Evolutionary conservation across 2,888 invertebrate species (phyloP), one percentile per base, ranked within the genome.

Genomic region (Eristalinus aeneus): DNA sequence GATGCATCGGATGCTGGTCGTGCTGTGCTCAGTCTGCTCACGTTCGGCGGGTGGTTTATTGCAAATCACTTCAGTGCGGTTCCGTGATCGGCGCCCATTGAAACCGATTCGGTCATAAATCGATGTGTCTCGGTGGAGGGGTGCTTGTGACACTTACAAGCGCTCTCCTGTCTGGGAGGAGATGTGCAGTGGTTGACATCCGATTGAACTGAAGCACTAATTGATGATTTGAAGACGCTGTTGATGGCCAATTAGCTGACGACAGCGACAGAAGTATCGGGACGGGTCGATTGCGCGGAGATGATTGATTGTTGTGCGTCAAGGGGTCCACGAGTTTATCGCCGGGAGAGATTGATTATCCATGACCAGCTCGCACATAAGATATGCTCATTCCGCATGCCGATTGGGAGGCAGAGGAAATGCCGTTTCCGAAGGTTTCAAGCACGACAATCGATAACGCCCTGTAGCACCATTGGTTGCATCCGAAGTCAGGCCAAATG

Each of bases 101-200:
- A 63, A 84, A 84, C 65, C 79, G 68, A 79, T 84, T 79, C n/a
- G 23, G 32, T 34, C 60, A 84, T 84, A 84, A 84, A 84, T 81
- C 53, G 46, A 46, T 46, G 46, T 8, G 4, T 6, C 46, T 46
- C 16, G 16, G n/a, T 16, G 1, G 46, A 8, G 46, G 16, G 1
- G 46, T 0, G 46, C 46, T n/a, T 10, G 54, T 56, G 23, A 20
- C 56, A 71, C 65, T 46, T 23, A 39, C 27, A 56, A 58, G 12
- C 68, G 56, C 39, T 74, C 68, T 61, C 56, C 64, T 56, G 64
- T 23, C 46, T 72, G 22, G 53, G 63, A 32, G 73, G 68, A 9
- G 36, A 54, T 39, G 56, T 65, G 22, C 20, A 12, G 60, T 36
- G 10, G 69, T 16, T 75, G 75, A 79, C 74, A 79, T 76, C 72